phyloP scores from a whole-genome alignment of 2,797 vertebrate species.

The Tokudaia muenninki region DNA sequence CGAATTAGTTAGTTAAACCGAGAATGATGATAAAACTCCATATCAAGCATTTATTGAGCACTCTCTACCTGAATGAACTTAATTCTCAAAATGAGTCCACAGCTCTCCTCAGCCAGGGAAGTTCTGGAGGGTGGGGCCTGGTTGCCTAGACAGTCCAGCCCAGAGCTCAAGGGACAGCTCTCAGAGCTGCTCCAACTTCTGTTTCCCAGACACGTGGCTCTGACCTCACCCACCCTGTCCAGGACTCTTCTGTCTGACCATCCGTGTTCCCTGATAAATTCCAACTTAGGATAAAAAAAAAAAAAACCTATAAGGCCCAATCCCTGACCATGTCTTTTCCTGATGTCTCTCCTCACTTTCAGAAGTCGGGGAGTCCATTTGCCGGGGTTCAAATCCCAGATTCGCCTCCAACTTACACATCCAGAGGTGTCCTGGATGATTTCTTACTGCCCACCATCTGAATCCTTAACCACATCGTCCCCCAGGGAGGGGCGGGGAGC shows the following conservation, averaged over 20 bases:
- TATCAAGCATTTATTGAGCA: background rate
- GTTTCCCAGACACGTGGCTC: background rate
- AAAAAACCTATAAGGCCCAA: background rate
- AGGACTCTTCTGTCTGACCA: background rate
- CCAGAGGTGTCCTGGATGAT: background rate
- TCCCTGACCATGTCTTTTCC: background rate
- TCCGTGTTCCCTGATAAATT: background rate
- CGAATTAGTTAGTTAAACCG: conserved; percentile 35
- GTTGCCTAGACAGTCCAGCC: background rate
- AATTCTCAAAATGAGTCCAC: conserved; percentile 27
- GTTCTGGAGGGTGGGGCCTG: conserved; percentile 42
- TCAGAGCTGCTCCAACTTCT: background rate
- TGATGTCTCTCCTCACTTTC: background rate
- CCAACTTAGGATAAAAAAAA: background rate
- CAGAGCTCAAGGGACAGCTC: background rate
- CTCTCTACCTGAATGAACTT: background rate
- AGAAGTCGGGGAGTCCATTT: background rate
- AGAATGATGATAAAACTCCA: background rate
- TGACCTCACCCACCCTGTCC: background rate
- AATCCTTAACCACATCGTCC: background rate
- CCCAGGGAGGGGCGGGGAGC: background rate
- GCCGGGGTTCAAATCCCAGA: background rate
- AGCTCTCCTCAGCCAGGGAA: background rate
- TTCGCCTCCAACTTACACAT: background rate
- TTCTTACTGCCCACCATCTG: background rate